A percentile compares a stretch with the other conserved stretches of the same genome.
These are phyloP conservation scores for Oligia strigilis DNA, from an alignment of 2,888 invertebrate species.

Conservation along the genomic window DNA sequence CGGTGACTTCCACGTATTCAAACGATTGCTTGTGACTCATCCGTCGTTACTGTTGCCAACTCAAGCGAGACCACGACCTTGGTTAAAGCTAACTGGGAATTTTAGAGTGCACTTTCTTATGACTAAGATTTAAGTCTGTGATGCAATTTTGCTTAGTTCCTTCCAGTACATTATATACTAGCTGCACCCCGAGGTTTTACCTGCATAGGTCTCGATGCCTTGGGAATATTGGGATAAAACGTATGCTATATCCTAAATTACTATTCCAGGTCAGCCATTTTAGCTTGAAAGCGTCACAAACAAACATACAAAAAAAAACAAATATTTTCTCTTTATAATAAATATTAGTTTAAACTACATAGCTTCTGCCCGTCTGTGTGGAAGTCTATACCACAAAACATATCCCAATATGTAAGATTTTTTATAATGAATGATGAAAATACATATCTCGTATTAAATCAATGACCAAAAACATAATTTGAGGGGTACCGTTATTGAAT, in stretches of 20 bases:
- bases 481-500: not conserved
- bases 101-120: slow-evolving; percentile 26
- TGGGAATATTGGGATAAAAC: too few species aligned
- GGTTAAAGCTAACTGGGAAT: slow-evolving; percentile 20
- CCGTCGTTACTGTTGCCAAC: slow-evolving; percentile 32
- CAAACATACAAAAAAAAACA: too few species aligned
- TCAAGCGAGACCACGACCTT: slow-evolving; percentile 41
- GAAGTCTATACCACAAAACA: not conserved
- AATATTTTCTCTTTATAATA: too few species aligned
- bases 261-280: too few species aligned
- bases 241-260: too few species aligned
- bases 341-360: too few species aligned
- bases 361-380: not conserved
- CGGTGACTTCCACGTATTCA: not conserved
- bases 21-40: slow-evolving; percentile 57
- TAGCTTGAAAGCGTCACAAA: too few species aligned
- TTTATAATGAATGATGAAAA: too few species aligned
- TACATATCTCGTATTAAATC: too few species aligned
- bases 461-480: not conserved
- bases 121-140: not conserved
- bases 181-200: not conserved
- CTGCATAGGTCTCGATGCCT: too few species aligned
- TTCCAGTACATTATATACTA: not conserved
- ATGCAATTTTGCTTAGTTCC: not conserved
- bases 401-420: too few species aligned